Evolutionary conservation across 2,113 vertebrate genomes (phyloP).

Genomic region (Atractosteus spatula): DNA sequence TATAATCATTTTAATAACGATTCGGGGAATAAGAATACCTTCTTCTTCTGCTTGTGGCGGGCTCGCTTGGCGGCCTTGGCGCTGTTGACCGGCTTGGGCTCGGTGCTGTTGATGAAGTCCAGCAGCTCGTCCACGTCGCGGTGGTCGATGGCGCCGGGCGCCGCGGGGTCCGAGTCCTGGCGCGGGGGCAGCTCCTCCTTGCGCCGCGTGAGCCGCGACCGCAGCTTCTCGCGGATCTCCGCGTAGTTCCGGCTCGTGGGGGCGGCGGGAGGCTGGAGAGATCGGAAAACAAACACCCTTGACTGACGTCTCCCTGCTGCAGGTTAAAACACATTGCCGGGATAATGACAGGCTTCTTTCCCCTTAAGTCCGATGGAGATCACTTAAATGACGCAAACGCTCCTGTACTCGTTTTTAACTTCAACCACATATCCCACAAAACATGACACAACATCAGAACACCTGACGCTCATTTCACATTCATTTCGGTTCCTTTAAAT

Average conservation of each 20-base stretch:
- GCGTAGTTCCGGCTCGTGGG: constrained; percentile 97
- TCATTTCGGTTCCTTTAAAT: no score
- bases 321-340: no score
- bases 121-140: constrained; percentile 91
- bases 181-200: constrained; percentile 93
- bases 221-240: constrained; percentile 95
- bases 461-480: no score
- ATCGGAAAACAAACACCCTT: constrained; percentile 9
- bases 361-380: no score
- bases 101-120: constrained; percentile 96
- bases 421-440: no score
- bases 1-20: no score
- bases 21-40: constrained; percentile 62
- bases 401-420: no score
- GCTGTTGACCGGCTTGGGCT: constrained; percentile 92
- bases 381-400: no score
- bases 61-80: constrained; percentile 96
- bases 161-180: constrained; percentile 80
- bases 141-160: constrained; percentile 74
- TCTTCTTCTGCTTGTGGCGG: constrained; percentile 98
- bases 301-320: constrained; percentile 18
- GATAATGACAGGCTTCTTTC: no score
- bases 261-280: constrained; percentile 85
- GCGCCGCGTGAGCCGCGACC: constrained; percentile 87
- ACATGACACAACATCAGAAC: no score